A percentile compares a stretch with the other conserved stretches of the same genome.
Evolutionary conservation across 2,113 vertebrate species (phyloP).

Genomic region (Crotophaga sulcirostris): DNA sequence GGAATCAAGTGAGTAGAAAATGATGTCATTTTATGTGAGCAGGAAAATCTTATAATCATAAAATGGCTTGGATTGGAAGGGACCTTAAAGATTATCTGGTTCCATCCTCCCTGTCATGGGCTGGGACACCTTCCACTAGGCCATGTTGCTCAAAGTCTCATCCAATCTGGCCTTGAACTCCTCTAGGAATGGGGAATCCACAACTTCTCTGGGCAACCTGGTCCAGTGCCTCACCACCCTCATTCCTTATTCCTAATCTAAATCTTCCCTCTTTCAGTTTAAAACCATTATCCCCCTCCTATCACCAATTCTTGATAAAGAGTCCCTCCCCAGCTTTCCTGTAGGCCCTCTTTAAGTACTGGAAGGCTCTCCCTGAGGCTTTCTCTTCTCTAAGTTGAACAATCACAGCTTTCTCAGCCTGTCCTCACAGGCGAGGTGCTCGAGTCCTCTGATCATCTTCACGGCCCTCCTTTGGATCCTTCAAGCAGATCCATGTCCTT

Average conservation of each 20-base stretch:
- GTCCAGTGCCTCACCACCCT: neutral
- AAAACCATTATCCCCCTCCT: accelerated
- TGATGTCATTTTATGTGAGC: neutral
- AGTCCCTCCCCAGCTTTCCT: neutral
- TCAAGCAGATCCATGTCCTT: neutral
- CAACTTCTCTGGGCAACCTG: neutral
- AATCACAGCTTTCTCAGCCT: neutral
- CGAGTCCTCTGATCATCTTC: no score
- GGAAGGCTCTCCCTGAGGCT: accelerated
- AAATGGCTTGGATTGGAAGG: neutral
- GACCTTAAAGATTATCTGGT: neutral
- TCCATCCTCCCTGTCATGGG: neutral
- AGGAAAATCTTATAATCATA: neutral
- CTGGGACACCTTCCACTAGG: neutral
- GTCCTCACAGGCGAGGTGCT: neutral
- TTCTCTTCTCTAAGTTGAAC: neutral
- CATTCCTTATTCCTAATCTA: neutral
- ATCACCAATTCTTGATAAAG: neutral
- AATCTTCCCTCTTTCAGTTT: neutral
- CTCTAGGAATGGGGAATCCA: neutral
- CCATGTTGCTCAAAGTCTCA: neutral
- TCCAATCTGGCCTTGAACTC: neutral
- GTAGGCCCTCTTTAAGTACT: neutral
- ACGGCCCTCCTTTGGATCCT: neutral
- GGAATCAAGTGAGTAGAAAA: neutral